Conservation (phyloP, 1,140 invertebrate species). For the Campoletis sonorensis region DNA sequence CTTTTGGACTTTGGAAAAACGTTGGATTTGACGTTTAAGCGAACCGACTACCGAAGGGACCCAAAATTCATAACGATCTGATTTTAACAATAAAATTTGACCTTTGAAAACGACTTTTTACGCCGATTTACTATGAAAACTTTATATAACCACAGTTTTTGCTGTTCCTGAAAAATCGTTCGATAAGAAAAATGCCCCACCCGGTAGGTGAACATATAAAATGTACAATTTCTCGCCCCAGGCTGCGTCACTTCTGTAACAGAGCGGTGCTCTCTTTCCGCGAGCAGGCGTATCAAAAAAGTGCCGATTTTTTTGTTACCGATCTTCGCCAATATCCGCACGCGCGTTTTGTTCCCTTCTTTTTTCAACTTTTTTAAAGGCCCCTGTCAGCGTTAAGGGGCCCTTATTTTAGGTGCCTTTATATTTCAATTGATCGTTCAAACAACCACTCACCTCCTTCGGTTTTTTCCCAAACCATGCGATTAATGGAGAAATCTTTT, state of each 20-base stretch:
- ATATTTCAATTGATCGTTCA: slow-evolving; percentile 37
- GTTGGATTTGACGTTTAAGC: no score
- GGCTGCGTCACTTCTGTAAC: slow-evolving; percentile 5
- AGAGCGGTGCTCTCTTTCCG: slow-evolving; percentile 6
- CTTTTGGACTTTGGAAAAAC: no score
- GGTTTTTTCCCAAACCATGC: not conserved
- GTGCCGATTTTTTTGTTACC: slow-evolving; percentile 31
- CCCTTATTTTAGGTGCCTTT: slow-evolving; percentile 13
- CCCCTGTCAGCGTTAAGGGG: slow-evolving; percentile 24
- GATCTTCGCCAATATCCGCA: slow-evolving; percentile 29
- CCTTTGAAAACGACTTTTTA: no score
- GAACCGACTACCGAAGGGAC: no score
- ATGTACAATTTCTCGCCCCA: not conserved
- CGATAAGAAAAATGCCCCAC: no score
- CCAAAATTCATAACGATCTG: no score
- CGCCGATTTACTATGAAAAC: no score
- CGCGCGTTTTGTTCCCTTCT: slow-evolving; percentile 15
- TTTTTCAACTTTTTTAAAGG: not conserved
- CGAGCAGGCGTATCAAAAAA: not conserved
- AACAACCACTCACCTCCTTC: slow-evolving; percentile 3
- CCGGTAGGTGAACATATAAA: no score
- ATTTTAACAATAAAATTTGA: no score
- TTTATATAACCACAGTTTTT: no score
- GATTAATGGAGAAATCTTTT: not conserved
- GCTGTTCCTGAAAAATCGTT: no score